These are phyloP conservation scores for Mesochorus sp. DNA, from an alignment of 2,888 invertebrate species.

Conservation along the genomic window DNA sequence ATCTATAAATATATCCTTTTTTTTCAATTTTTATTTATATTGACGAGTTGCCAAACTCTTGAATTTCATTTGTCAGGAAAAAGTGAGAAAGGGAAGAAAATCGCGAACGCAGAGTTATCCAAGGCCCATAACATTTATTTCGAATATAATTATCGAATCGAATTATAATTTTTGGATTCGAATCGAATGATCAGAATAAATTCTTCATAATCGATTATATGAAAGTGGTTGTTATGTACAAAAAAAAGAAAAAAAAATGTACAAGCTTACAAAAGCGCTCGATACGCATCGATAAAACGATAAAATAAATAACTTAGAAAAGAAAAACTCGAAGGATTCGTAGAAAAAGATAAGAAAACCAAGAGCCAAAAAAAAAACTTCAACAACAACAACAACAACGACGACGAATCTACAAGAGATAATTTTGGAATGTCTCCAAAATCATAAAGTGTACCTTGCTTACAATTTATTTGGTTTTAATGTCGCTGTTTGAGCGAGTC, in stretches of 20 bases:
- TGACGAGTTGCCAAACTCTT: too few relatives aligned
- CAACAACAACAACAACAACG: too few relatives aligned
- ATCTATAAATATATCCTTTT: too few relatives aligned
- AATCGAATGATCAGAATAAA: conserved; percentile 22
- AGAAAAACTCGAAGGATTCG: conserved; percentile 11
- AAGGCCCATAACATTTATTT: conserved; percentile 27
- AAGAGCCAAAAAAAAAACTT: not conserved
- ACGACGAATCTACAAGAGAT: conserved; percentile 24
- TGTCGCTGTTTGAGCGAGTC: conserved; percentile 32
- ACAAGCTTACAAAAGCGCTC: conserved; percentile 33
- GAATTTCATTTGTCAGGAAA: too few relatives aligned
- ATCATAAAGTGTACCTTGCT: conserved; percentile 12
- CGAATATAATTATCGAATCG: too few relatives aligned
- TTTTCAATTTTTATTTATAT: too few relatives aligned
- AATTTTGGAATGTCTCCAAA: conserved; percentile 59
- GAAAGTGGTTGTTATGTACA: conserved; percentile 44
- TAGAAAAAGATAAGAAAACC: conserved; percentile 24
- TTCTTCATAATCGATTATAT: conserved; percentile 25
- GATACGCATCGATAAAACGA: conserved; percentile 8
- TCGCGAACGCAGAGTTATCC: not conserved
- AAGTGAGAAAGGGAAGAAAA: not conserved
- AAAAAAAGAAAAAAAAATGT: conserved; percentile 29
- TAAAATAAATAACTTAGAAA: conserved; percentile 51
- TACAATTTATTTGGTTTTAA: conserved; percentile 35
- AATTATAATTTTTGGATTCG: too few relatives aligned